Evolutionary conservation across 1,140 invertebrate genomes (phyloP).

Genomic region (Charaxes varanes): DNA sequence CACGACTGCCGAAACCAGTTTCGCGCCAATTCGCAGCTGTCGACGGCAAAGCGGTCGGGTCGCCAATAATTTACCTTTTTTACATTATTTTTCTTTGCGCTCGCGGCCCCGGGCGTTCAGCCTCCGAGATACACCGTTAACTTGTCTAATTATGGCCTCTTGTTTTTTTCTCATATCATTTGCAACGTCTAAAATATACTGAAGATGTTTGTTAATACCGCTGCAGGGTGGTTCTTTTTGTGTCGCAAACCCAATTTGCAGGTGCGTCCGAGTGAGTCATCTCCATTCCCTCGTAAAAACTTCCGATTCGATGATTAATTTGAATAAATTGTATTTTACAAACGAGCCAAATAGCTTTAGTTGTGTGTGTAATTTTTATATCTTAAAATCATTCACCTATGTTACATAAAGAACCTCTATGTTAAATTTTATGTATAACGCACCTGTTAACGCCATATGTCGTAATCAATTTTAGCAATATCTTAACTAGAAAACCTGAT

Average conservation of each 20-base stretch:
- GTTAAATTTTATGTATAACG: no score
- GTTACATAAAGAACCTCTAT: no score
- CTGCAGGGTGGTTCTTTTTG: not conserved
- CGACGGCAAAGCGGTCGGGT: conserved; percentile 50
- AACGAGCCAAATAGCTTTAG: conserved; percentile 14
- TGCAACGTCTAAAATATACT: conserved; percentile 11
- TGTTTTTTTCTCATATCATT: conserved; percentile 24
- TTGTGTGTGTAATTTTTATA: no score
- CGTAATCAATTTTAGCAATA: no score
- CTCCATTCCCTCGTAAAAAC: conserved; percentile 17
- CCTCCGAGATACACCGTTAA: conserved; percentile 65
- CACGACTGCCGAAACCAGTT: conserved; percentile 60
- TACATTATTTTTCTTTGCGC: conserved; percentile 40
- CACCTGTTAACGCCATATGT: no score
- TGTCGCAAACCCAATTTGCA: not conserved
- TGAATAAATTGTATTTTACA: conserved; percentile 20
- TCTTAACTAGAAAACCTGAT: no score
- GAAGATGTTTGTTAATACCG: not conserved
- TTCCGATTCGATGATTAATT: conserved; percentile 24
- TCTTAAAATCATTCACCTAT: no score
- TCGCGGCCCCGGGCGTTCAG: conserved; percentile 39
- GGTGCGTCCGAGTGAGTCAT: conserved; percentile 14
- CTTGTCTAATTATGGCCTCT: conserved; percentile 39
- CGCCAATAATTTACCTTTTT: conserved; percentile 48
- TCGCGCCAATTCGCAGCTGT: conserved; percentile 69